These are phyloP conservation scores for Mobula birostris DNA, from an alignment of 2,113 vertebrate genomes.

Conservation along the genomic window DNA sequence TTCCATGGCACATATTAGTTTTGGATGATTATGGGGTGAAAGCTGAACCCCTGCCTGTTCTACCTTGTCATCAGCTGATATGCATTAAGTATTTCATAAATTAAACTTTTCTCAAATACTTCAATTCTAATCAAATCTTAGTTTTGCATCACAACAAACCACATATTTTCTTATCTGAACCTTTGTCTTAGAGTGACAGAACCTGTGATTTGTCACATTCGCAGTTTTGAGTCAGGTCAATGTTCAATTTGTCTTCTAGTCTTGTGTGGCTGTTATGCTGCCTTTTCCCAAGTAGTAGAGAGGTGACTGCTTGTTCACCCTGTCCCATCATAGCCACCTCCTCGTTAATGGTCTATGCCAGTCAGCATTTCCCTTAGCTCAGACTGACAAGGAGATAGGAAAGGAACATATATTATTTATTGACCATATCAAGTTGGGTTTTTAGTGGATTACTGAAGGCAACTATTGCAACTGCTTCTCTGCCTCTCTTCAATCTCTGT, in stretches of 20 bases:
- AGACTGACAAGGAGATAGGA: background rate
- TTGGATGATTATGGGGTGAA: too few relatives aligned
- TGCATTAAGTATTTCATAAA: background rate
- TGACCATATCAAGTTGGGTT: background rate
- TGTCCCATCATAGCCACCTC: background rate
- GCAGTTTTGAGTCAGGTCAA: background rate
- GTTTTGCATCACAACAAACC: background rate
- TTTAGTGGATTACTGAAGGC: background rate
- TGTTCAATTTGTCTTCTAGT: background rate
- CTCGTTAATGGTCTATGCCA: background rate
- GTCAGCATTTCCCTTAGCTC: background rate
- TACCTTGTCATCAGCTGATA: background rate
- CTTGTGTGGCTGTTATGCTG: background rate
- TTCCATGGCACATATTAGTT: too few relatives aligned
- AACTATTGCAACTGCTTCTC: background rate
- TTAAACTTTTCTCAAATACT: background rate
- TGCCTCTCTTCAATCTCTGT: background rate
- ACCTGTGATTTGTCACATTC: background rate
- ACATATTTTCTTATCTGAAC: background rate
- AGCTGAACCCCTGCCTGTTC: too few relatives aligned
- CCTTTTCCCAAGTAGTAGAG: too few relatives aligned
- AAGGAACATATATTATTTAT: background rate
- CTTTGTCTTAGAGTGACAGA: background rate
- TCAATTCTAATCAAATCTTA: background rate
- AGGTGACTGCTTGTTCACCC: conserved; percentile 2